phyloP scores from a whole-genome alignment of 2,113 vertebrate species.

The Ursus arctos region DNA sequence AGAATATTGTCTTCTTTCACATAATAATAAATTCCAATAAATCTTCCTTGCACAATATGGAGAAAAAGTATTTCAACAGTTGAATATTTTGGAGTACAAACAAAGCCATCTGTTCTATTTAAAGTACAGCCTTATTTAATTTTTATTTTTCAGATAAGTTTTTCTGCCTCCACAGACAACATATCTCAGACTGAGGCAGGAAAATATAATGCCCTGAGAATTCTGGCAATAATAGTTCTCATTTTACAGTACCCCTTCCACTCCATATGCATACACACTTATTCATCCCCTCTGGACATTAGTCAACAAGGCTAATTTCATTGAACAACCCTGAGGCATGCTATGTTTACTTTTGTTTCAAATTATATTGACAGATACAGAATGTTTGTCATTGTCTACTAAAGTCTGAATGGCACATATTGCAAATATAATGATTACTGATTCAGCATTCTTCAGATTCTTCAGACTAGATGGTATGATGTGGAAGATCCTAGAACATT shows the following conservation, averaged over 20 bases:
- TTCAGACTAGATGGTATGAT: background rate
- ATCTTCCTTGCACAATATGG: background rate
- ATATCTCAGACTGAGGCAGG: background rate
- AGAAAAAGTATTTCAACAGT: conserved; percentile 4
- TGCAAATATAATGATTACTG: background rate
- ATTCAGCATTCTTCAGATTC: conserved; percentile 24
- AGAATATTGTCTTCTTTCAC: background rate
- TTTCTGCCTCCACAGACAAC: background rate
- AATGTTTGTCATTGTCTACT: background rate
- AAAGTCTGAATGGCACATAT: background rate
- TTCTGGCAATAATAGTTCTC: background rate
- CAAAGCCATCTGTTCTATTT: conserved; percentile 64
- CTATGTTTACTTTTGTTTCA: background rate
- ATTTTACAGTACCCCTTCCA: background rate
- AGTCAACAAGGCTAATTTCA: background rate
- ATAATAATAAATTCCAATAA: conserved; percentile 60
- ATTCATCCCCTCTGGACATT: background rate
- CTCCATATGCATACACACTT: background rate
- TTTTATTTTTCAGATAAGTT: conserved; percentile 62
- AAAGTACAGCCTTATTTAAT: background rate
- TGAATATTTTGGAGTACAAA: conserved; percentile 62
- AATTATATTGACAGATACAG: background rate
- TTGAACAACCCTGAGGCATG: background rate
- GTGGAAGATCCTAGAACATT: background rate
- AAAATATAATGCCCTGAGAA: conserved; percentile 15